Evolutionary conservation across 2,888 invertebrate species (phyloP).

Genomic region (Agriopis marginaria): DNA sequence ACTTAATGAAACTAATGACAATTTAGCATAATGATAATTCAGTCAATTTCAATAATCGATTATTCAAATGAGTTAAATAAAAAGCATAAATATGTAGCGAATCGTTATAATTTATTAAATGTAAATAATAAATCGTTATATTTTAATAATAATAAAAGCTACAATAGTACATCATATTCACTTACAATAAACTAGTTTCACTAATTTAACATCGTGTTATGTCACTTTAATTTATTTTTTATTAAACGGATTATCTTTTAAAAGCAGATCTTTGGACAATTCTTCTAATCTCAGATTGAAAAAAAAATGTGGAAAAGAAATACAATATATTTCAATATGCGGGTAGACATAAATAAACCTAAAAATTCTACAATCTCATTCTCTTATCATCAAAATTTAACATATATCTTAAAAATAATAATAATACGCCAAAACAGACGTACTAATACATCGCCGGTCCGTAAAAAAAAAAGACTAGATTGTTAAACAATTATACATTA

Average conservation of each 20-base stretch:
- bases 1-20: too few relatives aligned
- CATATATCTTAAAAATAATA: conserved; percentile 40
- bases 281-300: conserved; percentile 40
- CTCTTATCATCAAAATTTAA: conserved; percentile 46
- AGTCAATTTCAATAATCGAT: conserved; percentile 6
- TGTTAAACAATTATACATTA: conserved; percentile 67
- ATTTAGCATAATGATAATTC: not conserved
- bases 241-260: conserved; percentile 31
- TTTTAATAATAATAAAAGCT: conserved; percentile 26
- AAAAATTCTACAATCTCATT: conserved; percentile 43
- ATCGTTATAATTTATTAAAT: conserved; percentile 21
- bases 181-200: conserved; percentile 25
- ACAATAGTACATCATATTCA: conserved; percentile 25
- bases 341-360: conserved; percentile 37
- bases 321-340: conserved; percentile 24
- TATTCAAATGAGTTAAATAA: conserved; percentile 3
- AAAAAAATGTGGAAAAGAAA: conserved; percentile 3
- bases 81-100: not conserved
- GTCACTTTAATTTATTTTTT: conserved; percentile 38
- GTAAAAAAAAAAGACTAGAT: conserved; percentile 79
- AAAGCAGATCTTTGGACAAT: conserved; percentile 46
- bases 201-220: conserved; percentile 37
- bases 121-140: conserved; percentile 26
- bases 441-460: conserved; percentile 72
- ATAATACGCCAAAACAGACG: conserved; percentile 49